Conservation (phyloP, 2,888 invertebrate genomes). For the Scaptomyza caliginosa region DNA sequence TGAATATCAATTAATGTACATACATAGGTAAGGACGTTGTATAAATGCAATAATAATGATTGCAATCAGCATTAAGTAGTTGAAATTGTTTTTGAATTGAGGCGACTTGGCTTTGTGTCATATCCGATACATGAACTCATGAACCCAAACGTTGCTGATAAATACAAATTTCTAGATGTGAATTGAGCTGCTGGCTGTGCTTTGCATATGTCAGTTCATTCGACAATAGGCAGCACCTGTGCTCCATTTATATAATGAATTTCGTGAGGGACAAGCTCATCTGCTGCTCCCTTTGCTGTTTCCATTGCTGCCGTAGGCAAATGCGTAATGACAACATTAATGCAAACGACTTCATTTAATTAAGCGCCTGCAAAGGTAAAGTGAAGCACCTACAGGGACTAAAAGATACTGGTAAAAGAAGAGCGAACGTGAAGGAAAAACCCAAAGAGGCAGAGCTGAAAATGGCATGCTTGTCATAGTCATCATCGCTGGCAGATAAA, state of each 20-base stretch:
- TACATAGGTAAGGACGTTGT: neutral
- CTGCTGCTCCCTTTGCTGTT: slow-evolving; percentile 23
- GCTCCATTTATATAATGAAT: slow-evolving; percentile 72
- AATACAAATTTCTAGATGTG: slow-evolving; percentile 26
- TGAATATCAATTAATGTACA: slow-evolving; percentile 5
- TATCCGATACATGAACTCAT: slow-evolving; percentile 13
- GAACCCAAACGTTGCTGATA: slow-evolving; percentile 23
- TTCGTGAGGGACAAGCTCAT: slow-evolving; percentile 40
- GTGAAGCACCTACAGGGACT: neutral
- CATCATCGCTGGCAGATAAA: slow-evolving; percentile 53
- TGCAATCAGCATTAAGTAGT: slow-evolving; percentile 52
- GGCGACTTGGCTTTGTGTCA: neutral
- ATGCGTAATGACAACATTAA: slow-evolving; percentile 76
- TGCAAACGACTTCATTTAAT: slow-evolving; percentile 79
- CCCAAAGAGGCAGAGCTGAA: slow-evolving; percentile 38
- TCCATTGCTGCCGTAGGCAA: slow-evolving; percentile 58
- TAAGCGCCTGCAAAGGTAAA: slow-evolving; percentile 53
- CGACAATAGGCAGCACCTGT: slow-evolving; percentile 57
- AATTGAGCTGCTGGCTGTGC: neutral
- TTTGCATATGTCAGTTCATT: slow-evolving; percentile 42
- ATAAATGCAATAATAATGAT: slow-evolving; percentile 48
- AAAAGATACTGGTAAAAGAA: neutral
- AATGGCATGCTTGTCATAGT: slow-evolving; percentile 46
- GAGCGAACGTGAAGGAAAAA: slow-evolving; percentile 1
- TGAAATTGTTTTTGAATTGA: slow-evolving; percentile 4